Evolutionary conservation across 2,888 invertebrate species (phyloP), one percentile per base, ranked within the genome.

Genomic region (Brenthis daphne): DNA sequence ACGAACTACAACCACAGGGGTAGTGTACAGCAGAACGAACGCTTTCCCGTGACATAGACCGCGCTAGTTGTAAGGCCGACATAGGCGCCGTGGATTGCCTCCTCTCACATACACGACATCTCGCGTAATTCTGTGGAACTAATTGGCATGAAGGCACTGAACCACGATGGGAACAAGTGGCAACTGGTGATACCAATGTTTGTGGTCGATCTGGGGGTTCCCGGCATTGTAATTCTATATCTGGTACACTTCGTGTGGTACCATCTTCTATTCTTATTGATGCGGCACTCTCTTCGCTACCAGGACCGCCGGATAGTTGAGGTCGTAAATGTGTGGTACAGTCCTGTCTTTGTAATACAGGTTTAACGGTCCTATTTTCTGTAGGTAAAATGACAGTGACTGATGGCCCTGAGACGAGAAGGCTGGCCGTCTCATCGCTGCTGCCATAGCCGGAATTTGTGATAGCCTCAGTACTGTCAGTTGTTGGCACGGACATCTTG

Each of bases 1-100:
- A 84, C 61, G 89, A 87, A 80, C 84, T 93, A 85, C 94, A 94
- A 67, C 94, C 94, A 80, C 94, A 95, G 74, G 94, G 94, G 83
- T 94, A 94, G 88, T 95, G 96, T 82, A 94, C 93, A 84, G 94
- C 94, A 73, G 96, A 96, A 77, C 96, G 94, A 75, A 97, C 95
- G 84, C 96, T 96, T 84, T 97, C 97, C 76, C 96, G 94, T 66
- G 97, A 98, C 74, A 96, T 95, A 79, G 97, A 97, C 79, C 97
- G 95, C 82, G 96, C 96, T 87, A 97, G 94, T 85, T 96, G 95
- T 77, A 96, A 85, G 70, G 95, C 94, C 63, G 96, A 96, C 69
- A 95, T 94, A 57, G 96, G 96, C 73, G 96, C 96, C 68, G 96
- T 95, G n/a, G 97, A 97, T 74, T 96, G 96, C 75, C 97, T 94